A percentile compares a stretch with the other conserved stretches of the same genome.
Evolutionary conservation across 2,888 invertebrate species (phyloP).

Genomic region (Chalcis sispes): DNA sequence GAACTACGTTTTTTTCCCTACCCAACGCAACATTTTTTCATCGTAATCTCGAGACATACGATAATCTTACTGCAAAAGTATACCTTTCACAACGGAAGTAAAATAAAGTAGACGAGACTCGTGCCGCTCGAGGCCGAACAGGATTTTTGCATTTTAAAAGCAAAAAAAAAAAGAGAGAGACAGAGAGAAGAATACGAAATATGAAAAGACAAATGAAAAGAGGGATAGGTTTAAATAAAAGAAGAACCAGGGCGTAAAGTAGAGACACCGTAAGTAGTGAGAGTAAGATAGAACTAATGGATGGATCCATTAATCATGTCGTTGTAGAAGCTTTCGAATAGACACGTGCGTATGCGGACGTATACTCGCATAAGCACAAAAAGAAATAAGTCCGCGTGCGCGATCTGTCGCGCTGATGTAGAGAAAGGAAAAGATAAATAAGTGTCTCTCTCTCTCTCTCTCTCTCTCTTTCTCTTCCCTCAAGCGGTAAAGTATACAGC

Average conservation of each 20-base stretch:
- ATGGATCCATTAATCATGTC: conserved; percentile 51
- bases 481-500: background rate
- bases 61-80: background rate
- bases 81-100: too few species aligned
- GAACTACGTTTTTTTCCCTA: too few species aligned
- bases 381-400: conserved; percentile 8
- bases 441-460: conserved; percentile 28
- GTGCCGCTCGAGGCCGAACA: too few species aligned
- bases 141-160: conserved; percentile 19
- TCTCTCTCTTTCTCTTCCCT: background rate
- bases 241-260: background rate
- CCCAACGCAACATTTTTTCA: too few species aligned
- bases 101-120: too few species aligned
- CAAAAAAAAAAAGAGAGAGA: background rate
- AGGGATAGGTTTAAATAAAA: conserved; percentile 26
- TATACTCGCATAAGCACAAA: background rate
- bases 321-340: conserved; percentile 45
- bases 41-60: background rate
- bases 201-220: background rate
- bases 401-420: conserved; percentile 23
- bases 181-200: background rate
- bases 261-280: conserved; percentile 10
- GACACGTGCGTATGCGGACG: conserved; percentile 11
- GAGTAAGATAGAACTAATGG: conserved; percentile 27
- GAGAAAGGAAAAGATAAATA: conserved; percentile 52